A percentile compares a stretch with the other conserved stretches of the same genome.
Conservation (phyloP, 2,113 vertebrate genomes). For the Haplochromis burtoni region DNA sequence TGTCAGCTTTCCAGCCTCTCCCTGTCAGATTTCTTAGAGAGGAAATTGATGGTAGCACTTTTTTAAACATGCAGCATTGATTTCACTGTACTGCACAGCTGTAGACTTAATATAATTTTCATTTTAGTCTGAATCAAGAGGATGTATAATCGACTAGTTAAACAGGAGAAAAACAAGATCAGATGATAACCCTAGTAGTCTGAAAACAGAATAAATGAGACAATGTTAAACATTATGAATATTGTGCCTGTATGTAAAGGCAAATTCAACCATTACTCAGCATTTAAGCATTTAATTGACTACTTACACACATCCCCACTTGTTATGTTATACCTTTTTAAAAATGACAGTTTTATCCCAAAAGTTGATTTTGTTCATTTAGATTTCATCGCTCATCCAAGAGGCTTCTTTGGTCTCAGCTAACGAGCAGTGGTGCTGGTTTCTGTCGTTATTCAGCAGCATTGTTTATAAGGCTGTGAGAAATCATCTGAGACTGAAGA, state of each 20-base stretch:
- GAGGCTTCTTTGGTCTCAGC: not conserved
- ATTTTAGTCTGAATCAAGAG: rapidly evolving
- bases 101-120: not conserved
- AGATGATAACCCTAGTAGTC: rapidly evolving
- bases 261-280: not conserved
- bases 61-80: not conserved
- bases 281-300: not conserved
- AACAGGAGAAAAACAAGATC: not conserved
- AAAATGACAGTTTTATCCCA: not conserved
- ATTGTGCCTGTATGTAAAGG: not conserved
- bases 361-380: not conserved
- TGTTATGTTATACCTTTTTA: not conserved
- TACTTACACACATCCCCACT: rapidly evolving
- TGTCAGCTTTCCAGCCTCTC: not conserved
- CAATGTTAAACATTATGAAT: not conserved
- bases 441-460: not conserved
- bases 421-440: not conserved
- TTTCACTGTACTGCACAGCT: not conserved
- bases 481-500: not conserved
- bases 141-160: not conserved
- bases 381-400: not conserved
- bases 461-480: not conserved
- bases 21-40: not conserved
- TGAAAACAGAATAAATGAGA: not conserved
- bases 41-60: not conserved